Evolutionary conservation across 2,797 vertebrate genomes (phyloP), one percentile per base, ranked within the genome.

Genomic region (Sardinella longiceps): DNA sequence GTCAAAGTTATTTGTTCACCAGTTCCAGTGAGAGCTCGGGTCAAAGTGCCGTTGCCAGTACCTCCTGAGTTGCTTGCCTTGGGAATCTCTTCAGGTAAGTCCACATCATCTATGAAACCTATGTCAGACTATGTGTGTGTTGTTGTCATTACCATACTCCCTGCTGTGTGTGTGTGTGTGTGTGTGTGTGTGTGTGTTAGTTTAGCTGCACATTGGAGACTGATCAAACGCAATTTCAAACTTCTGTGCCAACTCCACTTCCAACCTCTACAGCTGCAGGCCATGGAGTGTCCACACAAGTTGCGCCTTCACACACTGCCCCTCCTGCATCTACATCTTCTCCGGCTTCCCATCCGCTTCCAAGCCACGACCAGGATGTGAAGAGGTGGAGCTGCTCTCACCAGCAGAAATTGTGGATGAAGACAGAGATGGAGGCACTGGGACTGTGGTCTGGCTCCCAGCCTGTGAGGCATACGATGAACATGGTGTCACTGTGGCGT

Each of bases 371-470:
- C 37, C 80, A 80, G 45, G 45, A 46, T 46, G 45, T 46, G 45
- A 46, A 9, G 4, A 4, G 45, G 10, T 45, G 45, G 45, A 46
- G 6, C 45, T 46, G 58, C n/a, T 83, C 84, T 56, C 58, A 30
- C 0, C 50, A 85, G 39, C 80, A 85, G 53, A 81, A 25, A 28
- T 53, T 83, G 0, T 87, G 87, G 37, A 86, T 86, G 50, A 85
- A 63, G 51, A 77, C 74, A 45, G 87, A 85, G 83, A 82, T 88
- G 80, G 81, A 88, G 28, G 3, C 46, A 37, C 15, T 88, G 43
- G 87, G 84, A 43, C 80, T 88, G n/a, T 88, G 56, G 85, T 37
- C 87, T 33, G 83, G 74, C 28, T 83, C 37, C 28, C 58, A 12
- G 9, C 58, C 60, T 3, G 83, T 77, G 82, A 43, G 45, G 10